Conservation (phyloP, 1,140 invertebrate genomes). For the Ceratina japonica region DNA sequence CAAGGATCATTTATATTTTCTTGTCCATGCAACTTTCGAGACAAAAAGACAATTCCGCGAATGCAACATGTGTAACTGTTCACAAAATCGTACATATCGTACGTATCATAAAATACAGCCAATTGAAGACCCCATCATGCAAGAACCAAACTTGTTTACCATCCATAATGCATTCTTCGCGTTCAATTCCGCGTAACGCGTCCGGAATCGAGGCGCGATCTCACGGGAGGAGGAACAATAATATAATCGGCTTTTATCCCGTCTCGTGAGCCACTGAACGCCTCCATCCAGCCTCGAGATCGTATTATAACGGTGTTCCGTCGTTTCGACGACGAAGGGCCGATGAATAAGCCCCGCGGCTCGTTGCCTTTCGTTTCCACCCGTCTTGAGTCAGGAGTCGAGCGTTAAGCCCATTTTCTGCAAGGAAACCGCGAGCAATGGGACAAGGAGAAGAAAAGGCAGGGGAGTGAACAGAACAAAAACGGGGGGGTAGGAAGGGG, state of each 20-base stretch:
- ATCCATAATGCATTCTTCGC: conserved; percentile 2
- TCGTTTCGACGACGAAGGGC: conserved; percentile 4
- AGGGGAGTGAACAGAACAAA: neutral
- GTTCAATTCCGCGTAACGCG: conserved; percentile 19
- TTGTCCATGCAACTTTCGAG: neutral
- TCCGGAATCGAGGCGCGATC: neutral
- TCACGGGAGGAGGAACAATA: conserved; percentile 22
- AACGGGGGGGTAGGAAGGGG: neutral
- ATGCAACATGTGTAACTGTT: neutral
- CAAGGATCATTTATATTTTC: neutral
- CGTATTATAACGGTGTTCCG: conserved; percentile 51
- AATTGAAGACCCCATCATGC: neutral
- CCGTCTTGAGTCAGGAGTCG: conserved; percentile 14
- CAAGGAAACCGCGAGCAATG: neutral
- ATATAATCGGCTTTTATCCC: conserved; percentile 47
- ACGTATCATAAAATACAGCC: no score
- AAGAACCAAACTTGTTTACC: neutral
- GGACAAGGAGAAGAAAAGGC: conserved; percentile 6
- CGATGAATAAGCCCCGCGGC: conserved; percentile 39
- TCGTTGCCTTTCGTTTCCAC: conserved; percentile 21
- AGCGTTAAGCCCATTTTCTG: conserved; percentile 56
- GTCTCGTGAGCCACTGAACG: conserved; percentile 15
- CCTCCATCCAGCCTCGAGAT: conserved; percentile 23
- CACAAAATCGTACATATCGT: no score
- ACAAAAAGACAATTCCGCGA: neutral